Percentiles rank a stretch among this genome's conserved stretches.
phyloP scores from a whole-genome alignment of 2,113 vertebrate species.

The Hippopotamus amphibius region DNA sequence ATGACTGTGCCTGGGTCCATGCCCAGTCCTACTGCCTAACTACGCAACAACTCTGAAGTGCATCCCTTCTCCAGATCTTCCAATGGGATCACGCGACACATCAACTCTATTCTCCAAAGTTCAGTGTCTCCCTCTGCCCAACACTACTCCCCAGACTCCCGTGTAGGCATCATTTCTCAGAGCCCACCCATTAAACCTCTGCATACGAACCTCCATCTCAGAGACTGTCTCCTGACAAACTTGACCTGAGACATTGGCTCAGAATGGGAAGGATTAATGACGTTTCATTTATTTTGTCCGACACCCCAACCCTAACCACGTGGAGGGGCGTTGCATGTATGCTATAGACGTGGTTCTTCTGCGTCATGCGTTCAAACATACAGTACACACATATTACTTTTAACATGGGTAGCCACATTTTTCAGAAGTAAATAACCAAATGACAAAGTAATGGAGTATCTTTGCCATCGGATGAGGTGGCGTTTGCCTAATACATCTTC shows the following conservation, averaged over 20 bases:
- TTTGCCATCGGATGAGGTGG: neutral
- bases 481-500: neutral
- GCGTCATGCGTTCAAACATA: neutral
- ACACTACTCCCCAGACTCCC: neutral
- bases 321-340: neutral
- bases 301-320: neutral
- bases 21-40: neutral
- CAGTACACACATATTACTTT: neutral
- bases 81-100: neutral
- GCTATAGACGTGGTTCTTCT: neutral
- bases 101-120: neutral
- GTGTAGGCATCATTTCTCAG: neutral
- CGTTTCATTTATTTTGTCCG: neutral
- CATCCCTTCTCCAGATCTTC: neutral
- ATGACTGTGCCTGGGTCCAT: neutral
- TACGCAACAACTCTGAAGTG: neutral
- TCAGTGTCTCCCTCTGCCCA: neutral
- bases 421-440: slow-evolving; percentile 8
- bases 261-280: neutral
- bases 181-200: neutral
- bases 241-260: neutral
- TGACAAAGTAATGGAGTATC: slow-evolving; percentile 5
- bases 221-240: neutral
- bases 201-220: neutral
- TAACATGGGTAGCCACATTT: neutral